A percentile compares a stretch with the other conserved stretches of the same genome.
Evolutionary conservation across 2,113 vertebrate species (phyloP).

Genomic region (Anhinga rufa): DNA sequence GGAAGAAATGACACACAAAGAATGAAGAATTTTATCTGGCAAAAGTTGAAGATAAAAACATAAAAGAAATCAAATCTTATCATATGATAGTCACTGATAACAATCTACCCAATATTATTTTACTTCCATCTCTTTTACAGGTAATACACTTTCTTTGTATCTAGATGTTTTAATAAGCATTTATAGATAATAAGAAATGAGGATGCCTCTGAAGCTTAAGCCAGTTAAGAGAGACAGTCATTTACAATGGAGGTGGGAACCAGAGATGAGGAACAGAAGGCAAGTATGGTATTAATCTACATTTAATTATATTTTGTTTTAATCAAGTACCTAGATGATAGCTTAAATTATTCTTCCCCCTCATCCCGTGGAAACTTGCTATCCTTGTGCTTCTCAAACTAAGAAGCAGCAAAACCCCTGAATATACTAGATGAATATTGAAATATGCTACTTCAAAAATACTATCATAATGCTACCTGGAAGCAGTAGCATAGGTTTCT

Average conservation of each 20-base stretch:
- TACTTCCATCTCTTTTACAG: neutral
- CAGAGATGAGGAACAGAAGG: neutral
- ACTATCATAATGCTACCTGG: neutral
- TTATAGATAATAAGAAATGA: neutral
- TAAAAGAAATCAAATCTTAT: neutral
- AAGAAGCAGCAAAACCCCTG: neutral
- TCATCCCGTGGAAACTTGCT: neutral
- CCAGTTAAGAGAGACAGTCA: neutral
- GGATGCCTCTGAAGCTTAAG: neutral
- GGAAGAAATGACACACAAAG: no score
- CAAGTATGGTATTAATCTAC: neutral
- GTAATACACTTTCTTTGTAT: neutral
- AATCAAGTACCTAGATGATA: neutral
- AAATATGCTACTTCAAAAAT: neutral
- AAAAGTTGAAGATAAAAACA: neutral
- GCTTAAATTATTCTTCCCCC: neutral
- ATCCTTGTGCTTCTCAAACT: neutral
- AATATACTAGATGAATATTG: neutral
- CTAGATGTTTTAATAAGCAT: neutral
- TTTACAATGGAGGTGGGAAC: neutral
- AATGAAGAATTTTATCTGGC: neutral
- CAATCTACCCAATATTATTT: neutral
- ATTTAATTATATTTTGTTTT: slow-evolving; percentile 5
- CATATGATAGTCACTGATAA: neutral
- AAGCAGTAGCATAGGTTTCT: neutral